phyloP scores from a whole-genome alignment of 2,113 vertebrate genomes.

The Burhinus oedicnemus region DNA sequence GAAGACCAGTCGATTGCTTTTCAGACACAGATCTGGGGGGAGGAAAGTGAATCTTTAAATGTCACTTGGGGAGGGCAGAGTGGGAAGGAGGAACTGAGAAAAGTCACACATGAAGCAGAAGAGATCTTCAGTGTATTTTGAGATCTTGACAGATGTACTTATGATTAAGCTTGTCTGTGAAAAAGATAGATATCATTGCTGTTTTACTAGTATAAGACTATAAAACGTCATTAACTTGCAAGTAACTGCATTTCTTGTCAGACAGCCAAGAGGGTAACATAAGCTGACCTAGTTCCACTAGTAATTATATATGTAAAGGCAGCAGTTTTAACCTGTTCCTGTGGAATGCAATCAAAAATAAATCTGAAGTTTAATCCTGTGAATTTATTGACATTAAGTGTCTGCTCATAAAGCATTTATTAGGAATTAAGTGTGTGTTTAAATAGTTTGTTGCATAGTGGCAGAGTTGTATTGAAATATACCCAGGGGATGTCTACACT shows the following conservation, averaged over 20 bases:
- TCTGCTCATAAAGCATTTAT: background rate
- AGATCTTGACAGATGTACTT: background rate
- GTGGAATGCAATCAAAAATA: background rate
- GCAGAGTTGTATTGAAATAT: background rate
- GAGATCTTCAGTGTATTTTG: background rate
- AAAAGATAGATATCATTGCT: background rate
- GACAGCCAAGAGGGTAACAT: background rate
- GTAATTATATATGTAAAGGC: background rate
- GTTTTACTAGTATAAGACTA: background rate
- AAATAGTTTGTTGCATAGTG: background rate
- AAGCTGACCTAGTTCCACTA: background rate
- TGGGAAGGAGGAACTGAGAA: background rate
- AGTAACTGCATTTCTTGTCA: background rate
- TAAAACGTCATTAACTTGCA: background rate
- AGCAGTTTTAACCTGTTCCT: background rate
- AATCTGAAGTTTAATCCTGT: background rate
- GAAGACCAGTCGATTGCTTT: background rate
- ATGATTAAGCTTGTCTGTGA: background rate
- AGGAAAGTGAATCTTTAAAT: constrained; percentile 7
- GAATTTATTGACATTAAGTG: background rate
- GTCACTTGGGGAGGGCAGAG: background rate
- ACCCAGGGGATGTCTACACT: background rate
- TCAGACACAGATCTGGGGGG: background rate
- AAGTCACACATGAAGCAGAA: background rate
- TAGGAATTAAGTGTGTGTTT: background rate